Percentiles rank a stretch among this genome's conserved stretches.
phyloP scores from a whole-genome alignment of 2,888 invertebrate genomes.

The Halictus ligatus region DNA sequence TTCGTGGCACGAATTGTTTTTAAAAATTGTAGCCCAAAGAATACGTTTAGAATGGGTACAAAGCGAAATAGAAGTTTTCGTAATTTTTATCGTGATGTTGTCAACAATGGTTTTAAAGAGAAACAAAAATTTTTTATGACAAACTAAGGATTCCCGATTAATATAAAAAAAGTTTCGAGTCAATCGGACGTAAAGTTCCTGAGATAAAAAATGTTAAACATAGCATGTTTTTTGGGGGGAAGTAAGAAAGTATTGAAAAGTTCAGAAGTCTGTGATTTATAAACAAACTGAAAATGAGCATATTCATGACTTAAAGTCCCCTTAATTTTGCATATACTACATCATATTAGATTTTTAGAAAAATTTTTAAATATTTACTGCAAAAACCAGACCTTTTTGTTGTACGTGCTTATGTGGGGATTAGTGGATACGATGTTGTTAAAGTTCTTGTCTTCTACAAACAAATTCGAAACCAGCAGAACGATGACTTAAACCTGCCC shows the following conservation, averaged over 20 bases:
- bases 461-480: too few relatives aligned
- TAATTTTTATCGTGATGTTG: too few relatives aligned
- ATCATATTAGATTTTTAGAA: too few relatives aligned
- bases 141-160: not conserved
- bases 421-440: too few relatives aligned
- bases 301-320: not conserved
- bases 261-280: not conserved
- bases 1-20: not conserved
- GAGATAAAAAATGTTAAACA: not conserved
- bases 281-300: not conserved
- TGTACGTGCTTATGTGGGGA: too few relatives aligned
- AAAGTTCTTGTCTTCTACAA: too few relatives aligned
- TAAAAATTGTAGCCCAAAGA: not conserved
- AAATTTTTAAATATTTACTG: too few relatives aligned
- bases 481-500: too few relatives aligned
- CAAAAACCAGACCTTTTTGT: too few relatives aligned
- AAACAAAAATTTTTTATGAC: not conserved
- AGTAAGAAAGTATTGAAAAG: not conserved
- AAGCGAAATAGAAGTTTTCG: not conserved
- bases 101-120: too few relatives aligned
- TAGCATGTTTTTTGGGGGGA: not conserved
- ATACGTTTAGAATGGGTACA: accelerated
- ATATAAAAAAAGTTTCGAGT: not conserved
- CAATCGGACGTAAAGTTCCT: not conserved
- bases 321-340: not conserved